Conservation (phyloP, 92 coral and sea anemone species). For the Scolanthus callimorphus region DNA sequence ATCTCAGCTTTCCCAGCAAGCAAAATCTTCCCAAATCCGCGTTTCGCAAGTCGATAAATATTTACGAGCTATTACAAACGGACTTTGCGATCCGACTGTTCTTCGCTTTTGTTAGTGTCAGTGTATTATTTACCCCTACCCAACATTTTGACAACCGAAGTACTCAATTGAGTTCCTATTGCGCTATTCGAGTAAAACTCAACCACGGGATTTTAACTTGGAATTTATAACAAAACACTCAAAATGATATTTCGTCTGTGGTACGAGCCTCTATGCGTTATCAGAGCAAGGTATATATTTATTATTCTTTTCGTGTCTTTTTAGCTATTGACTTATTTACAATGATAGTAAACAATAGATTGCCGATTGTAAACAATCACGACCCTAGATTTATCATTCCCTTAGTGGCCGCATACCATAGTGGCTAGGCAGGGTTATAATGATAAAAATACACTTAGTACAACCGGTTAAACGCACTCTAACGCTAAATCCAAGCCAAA, state of each 20-base stretch:
- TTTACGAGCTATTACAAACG: neutral
- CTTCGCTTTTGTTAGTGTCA: neutral
- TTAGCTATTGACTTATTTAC: neutral
- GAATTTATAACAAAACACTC: no score
- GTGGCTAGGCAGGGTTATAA: no score
- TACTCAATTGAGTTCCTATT: neutral
- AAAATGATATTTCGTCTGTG: no score
- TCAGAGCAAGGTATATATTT: no score
- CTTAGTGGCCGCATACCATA: neutral
- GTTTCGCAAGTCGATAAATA: constrained; percentile 19
- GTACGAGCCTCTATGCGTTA: no score
- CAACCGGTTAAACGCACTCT: no score
- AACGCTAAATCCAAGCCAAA: no score
- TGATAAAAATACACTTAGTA: no score
- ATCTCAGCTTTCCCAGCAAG: neutral
- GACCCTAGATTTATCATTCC: neutral
- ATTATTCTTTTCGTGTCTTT: no score
- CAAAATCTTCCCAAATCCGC: neutral
- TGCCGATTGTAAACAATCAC: neutral
- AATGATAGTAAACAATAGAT: neutral
- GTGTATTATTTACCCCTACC: no score
- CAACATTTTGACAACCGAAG: no score
- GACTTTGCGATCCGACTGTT: neutral
- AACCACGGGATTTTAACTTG: no score
- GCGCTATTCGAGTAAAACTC: neutral